Evolutionary conservation across 2,888 invertebrate species (phyloP).

Genomic region (Portevinia maculata): DNA sequence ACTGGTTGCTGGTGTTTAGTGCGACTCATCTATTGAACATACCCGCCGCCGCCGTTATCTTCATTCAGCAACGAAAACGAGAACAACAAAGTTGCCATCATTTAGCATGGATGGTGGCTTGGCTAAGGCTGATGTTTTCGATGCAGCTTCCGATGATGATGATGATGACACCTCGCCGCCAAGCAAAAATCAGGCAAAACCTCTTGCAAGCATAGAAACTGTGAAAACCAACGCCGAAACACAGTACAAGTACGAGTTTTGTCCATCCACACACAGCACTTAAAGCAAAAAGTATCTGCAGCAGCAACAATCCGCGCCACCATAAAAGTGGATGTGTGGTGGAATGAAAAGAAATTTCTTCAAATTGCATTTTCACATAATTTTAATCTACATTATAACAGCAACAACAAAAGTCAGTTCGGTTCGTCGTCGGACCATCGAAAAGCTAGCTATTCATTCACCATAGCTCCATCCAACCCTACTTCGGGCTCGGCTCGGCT

Average conservation of each 20-base stretch:
- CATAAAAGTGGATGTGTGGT: slow-evolving; percentile 52
- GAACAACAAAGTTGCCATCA: slow-evolving; percentile 37
- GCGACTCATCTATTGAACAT: slow-evolving; percentile 41
- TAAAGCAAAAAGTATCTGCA: slow-evolving; percentile 26
- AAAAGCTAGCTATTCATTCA: slow-evolving; percentile 64
- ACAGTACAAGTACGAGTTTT: slow-evolving; percentile 12
- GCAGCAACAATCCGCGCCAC: slow-evolving; percentile 15
- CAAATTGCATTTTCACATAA: slow-evolving; percentile 76
- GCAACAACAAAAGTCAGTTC: slow-evolving; percentile 48
- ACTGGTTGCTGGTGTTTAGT: slow-evolving; percentile 10
- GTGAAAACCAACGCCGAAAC: slow-evolving; percentile 21
- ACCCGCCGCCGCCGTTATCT: slow-evolving; percentile 38
- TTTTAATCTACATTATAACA: slow-evolving; percentile 76
- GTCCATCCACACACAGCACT: slow-evolving; percentile 45
- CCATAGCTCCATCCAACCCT: slow-evolving; percentile 1
- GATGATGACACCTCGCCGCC: slow-evolving; percentile 24
- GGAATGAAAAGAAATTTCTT: slow-evolving; percentile 68
- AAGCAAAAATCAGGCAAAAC: slow-evolving; percentile 40
- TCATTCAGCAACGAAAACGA: slow-evolving; percentile 28
- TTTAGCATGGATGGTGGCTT: slow-evolving; percentile 4
- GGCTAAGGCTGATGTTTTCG: slow-evolving; percentile 3
- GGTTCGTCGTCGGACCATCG: slow-evolving; percentile 39
- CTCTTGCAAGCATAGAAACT: slow-evolving; percentile 34
- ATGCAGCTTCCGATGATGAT: slow-evolving; percentile 24
- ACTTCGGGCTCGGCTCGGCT: slow-evolving; percentile 14